Base-by-base conservation (phyloP, 2,113 vertebrate species). In the Condylura cristata region DNA sequence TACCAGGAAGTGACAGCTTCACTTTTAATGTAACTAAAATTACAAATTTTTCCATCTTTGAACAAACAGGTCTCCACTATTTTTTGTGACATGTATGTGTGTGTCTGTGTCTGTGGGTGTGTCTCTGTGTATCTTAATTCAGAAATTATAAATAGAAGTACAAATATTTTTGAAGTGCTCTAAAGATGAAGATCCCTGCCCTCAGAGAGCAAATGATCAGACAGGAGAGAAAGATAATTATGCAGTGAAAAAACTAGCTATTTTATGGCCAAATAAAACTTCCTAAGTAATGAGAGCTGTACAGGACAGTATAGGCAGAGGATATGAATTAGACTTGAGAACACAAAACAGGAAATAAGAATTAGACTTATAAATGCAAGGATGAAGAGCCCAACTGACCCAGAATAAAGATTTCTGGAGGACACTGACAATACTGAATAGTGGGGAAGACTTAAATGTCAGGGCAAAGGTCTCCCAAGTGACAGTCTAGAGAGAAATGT, bases 11-110 rank as follows among this genome's bases (percentile, higher is more conserved):
- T 66, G 5, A 65, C 24, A 84, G 26, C 37, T 78, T 51, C 41
- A 66, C 24, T 93, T 89, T 89, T 30, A 76, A 84, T 72, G 80
- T 84, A 82, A 78, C 30, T 78, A 66, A 86, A 92, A 82, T 74
- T 74, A 10, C 63, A 60, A 60, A n/a, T 94, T 72, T 68, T 85
- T 41, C 32, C 8, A 51, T 41, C 39, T 94, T n/a, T 65, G 30
- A 86, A 30, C 34, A 80, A 30, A 58, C 14, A 58, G 37, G 26
- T 74, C 48, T 76, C 46, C 12, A 30, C 22, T 76, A 51, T 20
- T 71, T 81, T 48, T 86, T 51, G 1, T 87, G 60, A 92, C 5
- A 18, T 20, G 18, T 18, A 53, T 53, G 17, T 53, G 17, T 16
- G 17, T 16, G 51, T 4, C 18, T 56, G 53, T 51, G 6, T 51